Evolutionary conservation across 2,797 vertebrate genomes (phyloP).

Genomic region (Fundulus diaphanus): DNA sequence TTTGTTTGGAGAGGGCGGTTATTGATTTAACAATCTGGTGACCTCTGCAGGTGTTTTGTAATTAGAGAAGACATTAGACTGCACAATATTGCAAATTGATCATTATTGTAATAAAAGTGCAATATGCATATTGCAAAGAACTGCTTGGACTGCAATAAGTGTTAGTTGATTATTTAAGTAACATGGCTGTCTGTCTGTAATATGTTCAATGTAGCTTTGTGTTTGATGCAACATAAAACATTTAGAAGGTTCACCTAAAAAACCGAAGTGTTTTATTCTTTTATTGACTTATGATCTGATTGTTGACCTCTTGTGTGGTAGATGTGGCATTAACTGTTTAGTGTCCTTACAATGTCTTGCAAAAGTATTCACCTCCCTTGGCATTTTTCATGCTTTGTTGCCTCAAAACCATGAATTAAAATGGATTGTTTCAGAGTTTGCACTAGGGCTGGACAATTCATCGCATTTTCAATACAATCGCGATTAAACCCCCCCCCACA

Average conservation of each 20-base stretch:
- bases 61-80: neutral
- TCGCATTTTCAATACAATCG: too few relatives aligned
- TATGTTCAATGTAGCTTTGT: too few relatives aligned
- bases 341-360: too few relatives aligned
- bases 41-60: neutral
- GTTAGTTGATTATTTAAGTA: neutral
- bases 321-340: neutral
- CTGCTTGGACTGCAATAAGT: neutral
- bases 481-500: too few relatives aligned
- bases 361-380: too few relatives aligned
- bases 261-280: too few relatives aligned
- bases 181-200: neutral
- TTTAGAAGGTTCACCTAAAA: neutral
- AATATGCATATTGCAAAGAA: neutral
- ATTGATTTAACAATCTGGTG: neutral
- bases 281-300: neutral
- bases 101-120: neutral
- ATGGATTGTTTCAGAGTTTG: too few relatives aligned
- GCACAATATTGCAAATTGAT: neutral
- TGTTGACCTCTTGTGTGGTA: neutral
- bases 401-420: too few relatives aligned
- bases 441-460: too few relatives aligned
- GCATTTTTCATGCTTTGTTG: too few relatives aligned
- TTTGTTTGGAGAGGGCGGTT: neutral
- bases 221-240: neutral